Conservation (phyloP, 2,888 invertebrate genomes). For the Cenopis cana region DNA sequence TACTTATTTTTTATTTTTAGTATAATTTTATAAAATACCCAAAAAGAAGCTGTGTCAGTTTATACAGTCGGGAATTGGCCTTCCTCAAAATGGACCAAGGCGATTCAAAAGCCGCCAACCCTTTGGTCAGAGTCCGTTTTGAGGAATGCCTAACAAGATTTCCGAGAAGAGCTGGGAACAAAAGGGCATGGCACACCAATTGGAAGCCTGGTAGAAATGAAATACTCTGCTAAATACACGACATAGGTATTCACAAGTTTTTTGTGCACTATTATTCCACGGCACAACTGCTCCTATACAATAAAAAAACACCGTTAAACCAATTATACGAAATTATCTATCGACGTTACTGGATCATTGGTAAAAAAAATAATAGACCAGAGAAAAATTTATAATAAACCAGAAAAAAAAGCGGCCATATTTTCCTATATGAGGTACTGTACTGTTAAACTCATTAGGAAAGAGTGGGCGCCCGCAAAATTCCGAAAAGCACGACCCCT, state of each 20-base stretch:
- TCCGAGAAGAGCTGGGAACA: background rate
- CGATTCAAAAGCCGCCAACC: background rate
- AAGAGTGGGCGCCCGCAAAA: background rate
- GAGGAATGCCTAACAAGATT: constrained; percentile 2
- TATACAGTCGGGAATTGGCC: background rate
- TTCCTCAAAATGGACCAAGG: background rate
- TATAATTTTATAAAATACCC: too few relatives aligned
- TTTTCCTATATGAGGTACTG: background rate
- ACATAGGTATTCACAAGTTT: background rate
- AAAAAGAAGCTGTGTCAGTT: background rate
- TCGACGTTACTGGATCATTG: background rate
- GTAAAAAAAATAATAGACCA: background rate
- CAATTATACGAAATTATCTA: background rate
- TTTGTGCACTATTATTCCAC: background rate
- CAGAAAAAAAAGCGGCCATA: background rate
- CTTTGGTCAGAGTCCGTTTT: background rate
- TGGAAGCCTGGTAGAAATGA: background rate
- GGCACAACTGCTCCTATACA: background rate
- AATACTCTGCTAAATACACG: background rate
- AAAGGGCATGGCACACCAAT: background rate
- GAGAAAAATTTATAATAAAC: too few relatives aligned
- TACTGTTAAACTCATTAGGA: background rate
- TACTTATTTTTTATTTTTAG: too few relatives aligned
- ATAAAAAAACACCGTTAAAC: background rate
- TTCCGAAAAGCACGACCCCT: background rate